Base-by-base conservation (phyloP, 2,113 vertebrate genomes). In the Eretmochelys imbricata region DNA sequence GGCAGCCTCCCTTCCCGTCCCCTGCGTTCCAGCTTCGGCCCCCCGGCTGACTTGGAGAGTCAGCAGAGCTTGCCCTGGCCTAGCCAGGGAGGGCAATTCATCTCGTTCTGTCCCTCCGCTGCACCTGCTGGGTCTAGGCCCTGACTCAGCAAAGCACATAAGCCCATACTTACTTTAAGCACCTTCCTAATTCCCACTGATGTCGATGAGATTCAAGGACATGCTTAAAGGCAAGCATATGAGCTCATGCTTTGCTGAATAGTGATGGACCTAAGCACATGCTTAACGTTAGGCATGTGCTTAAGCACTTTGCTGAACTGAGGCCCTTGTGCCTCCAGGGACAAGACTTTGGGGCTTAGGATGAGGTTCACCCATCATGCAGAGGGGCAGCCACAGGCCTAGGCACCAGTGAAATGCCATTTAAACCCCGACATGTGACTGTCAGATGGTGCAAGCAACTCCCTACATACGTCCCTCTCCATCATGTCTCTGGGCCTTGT, bases 351-450 rank as follows among this genome's bases (percentile, higher is more conserved):
- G 35, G 35, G 46, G 69, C 6, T 0, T 76, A 35, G 13, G 16
- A 46, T 31, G 6, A 65, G 48, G 53, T 42, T 17, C 17, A 62
- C 35, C 5, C 35, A 5, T 35, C 2, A 51, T 0, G 48, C 1
- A 3, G 57, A 2, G 1, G 59, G 76, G 55, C 93, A 42, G 48
- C 75, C 78, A 69, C 10, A 48, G 42, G 42, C 29, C 19, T 38
- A 22, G n/a, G 65, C n/a, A 17, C n/a, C 16, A 72, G 19, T 31
- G 65, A 72, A 72, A 72, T 38, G 65, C n/a, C 35, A 38, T 72
- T 38, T 38, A 24, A 10, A 42, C 46, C 46, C 48, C 4, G 0
- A 8, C 0, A 50, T 0, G 1, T 38, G 24, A 38, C 29, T 19
- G 3, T 38, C 2, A 1, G 65, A 62, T 65, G 57, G 76, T 27